A percentile compares a stretch with the other conserved stretches of the same genome.
Conservation (phyloP, 2,113 vertebrate genomes). For the Tautogolabrus adspersus region DNA sequence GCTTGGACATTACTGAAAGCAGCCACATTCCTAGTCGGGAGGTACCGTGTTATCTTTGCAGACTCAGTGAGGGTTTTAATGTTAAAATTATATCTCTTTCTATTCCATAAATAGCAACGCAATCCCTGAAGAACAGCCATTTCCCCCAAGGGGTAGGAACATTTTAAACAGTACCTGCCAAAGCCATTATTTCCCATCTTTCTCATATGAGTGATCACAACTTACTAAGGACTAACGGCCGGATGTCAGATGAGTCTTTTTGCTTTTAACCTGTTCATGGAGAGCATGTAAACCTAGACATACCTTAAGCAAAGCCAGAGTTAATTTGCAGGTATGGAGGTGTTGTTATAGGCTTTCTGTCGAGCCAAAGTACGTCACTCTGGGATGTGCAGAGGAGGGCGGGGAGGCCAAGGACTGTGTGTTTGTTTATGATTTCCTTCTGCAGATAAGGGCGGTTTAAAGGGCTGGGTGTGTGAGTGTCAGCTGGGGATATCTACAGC, state of each 20-base stretch:
- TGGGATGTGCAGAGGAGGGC: slow-evolving; percentile 8
- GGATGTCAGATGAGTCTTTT: background rate
- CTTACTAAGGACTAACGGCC: background rate
- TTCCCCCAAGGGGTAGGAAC: no score
- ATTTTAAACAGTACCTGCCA: no score
- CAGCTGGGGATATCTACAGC: slow-evolving; percentile 46
- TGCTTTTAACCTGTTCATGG: background rate
- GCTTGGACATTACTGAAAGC: slow-evolving; percentile 1
- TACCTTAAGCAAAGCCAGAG: background rate
- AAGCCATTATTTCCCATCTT: no score
- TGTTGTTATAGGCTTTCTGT: slow-evolving; percentile 13
- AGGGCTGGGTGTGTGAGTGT: slow-evolving; percentile 47
- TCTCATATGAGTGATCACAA: background rate
- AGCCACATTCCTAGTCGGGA: background rate
- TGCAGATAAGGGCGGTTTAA: slow-evolving; percentile 73
- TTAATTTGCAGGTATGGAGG: slow-evolving; percentile 35
- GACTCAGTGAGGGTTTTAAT: no score
- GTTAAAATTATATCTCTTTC: no score
- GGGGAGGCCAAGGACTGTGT: slow-evolving; percentile 13
- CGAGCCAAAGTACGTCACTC: slow-evolving; percentile 45
- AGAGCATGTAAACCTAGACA: background rate
- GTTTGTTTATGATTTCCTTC: slow-evolving; percentile 62
- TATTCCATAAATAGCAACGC: no score
- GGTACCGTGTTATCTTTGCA: no score
- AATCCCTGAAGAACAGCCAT: no score